Base-by-base conservation (phyloP, 2,113 vertebrate genomes). In the Orientallactaga bullata region DNA sequence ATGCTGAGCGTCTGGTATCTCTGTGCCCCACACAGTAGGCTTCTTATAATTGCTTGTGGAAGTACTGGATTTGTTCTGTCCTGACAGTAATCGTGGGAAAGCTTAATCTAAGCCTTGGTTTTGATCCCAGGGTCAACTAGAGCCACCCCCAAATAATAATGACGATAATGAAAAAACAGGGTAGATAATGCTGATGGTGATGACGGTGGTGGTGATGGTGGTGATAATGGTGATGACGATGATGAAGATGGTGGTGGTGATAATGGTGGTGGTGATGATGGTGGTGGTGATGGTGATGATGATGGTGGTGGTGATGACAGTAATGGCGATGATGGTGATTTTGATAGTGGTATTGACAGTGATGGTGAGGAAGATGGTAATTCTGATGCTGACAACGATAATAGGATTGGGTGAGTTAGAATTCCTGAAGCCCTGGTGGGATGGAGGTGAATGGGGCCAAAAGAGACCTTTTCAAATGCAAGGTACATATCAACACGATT, bases 361-460 rank as follows among this genome's bases (percentile, higher is more conserved):
- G n/a, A 1, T 71, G 32, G 2, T 71, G 42, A 1, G 20, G 30
- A 4, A n/a, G 42, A 2, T 24, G 65, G 3, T 84, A 65, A 11
- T 68, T 5, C 2, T 71, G 82, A 0, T 85, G 42, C 0, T 42
- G 17, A 9, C n/a, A n/a, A n/a, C n/a, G n/a, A 1, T 11, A 63
- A 5, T 5, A 55, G 73, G 58, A 1, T 39, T 63, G 26, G 30
- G n/a, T 28, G n/a, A 32, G 58, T 90, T 24, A 88, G 87, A 85
- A 32, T 2, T 74, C n/a, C 12, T 74, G 69, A n/a, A 73, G 26
- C 10, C 24, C 7, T 65, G 1, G 5, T 65, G 21, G 13, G 4
- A 1, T 26, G 7, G n/a, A 17, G 8, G 1, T 32, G 42, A 16
- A 20, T 21, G 65, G 65, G 32, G 35, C 23, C 42, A 7, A 15